Evolutionary conservation across 2,113 vertebrate species (phyloP), one percentile per base, ranked within the genome.

Genomic region (Maylandia zebra): DNA sequence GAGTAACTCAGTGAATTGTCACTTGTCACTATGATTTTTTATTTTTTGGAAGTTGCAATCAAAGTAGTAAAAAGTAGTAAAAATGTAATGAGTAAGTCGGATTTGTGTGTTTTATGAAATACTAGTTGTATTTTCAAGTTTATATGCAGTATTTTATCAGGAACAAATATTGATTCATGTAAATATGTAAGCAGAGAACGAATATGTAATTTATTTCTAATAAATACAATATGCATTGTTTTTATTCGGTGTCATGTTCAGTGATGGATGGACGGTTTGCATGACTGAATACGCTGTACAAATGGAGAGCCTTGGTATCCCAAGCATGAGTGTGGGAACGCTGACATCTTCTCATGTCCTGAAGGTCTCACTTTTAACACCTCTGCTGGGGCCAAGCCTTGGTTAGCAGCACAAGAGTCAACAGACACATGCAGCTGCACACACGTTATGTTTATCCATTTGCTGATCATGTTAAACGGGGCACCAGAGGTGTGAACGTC

Each of bases 341-440:
- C 81, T 34, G 52, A 81, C 32, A 81, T 87, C 59, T 80, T 80
- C 87, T 78, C 90, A 30, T 6, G 55, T 52, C 53, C 16, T 8
- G 16, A 38, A 91, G 88, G 93, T 80, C 94, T 94, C 71, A 61
- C 71, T 69, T 93, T 91, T 90, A 87, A 86, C 93, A 88, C 93
- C 86, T 93, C 59, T 27, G 81, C 45, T 36, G 83, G 88, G 50
- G 27, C 69, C 59, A 9, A 19, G 22, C 16, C 38, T 24, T 10
- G 88, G 83, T 13, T 85, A 78, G 78, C 61, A 24, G 80, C 92
- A 56, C 82, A 45, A 81, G 78, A 89, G 55, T 85, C 92, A 93
- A 92, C 92, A 91, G 53, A 76, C 88, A 92, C 82, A 87, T 94
- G 94, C 94, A 92, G 93, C 93, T 95, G 94, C 91, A 92, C 90